Evolutionary conservation across 1,140 invertebrate species (phyloP), one percentile per base, ranked within the genome.

Genomic region (Anastrepha obliqua): DNA sequence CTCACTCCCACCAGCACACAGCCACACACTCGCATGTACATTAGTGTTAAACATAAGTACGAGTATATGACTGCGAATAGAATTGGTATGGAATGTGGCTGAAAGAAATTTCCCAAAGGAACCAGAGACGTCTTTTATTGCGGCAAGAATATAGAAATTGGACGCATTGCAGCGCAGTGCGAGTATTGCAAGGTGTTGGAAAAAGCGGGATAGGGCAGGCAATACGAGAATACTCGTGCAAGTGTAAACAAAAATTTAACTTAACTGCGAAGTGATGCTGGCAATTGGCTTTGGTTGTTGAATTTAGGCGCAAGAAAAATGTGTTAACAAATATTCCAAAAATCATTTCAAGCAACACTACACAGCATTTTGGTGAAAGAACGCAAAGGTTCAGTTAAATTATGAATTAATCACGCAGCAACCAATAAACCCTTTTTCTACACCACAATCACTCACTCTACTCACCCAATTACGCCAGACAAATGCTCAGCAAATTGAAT

Each of bases 401-500:
- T 29, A 13, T 81, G 74, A 81, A 81, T 81, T 81, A 81, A 81
- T 81, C 74, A 81, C n/a, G 74, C 74, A 74, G 67, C 11, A 55
- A 81, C 17, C 74, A 51, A 81, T 20, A 55, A 81, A 58, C 51
- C 5, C 74, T 47, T 20, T 29, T 81, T 81, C 47, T 55, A 29
- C 8, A 29, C 7, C 44, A 42, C 20, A 55, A 55, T n/a, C 47
- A 8, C 74, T 11, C 1, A 55, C 47, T 9, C 8, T n/a, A 6
- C 15, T 29, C 44, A 11, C 9, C 47, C 47, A 81, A 81, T 81
- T 55, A 81, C 7, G 6, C 44, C 44, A 81, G 47, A 55, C 74
- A 86, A 86, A 59, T 86, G 85, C 29, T 59, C 58, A 86, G 58
- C 55, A 86, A 86, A 86, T 86, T 86, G 58, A 86, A 86, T 86